phyloP scores from a whole-genome alignment of 2,888 invertebrate species.

The Cryptocheilus praepositus region DNA sequence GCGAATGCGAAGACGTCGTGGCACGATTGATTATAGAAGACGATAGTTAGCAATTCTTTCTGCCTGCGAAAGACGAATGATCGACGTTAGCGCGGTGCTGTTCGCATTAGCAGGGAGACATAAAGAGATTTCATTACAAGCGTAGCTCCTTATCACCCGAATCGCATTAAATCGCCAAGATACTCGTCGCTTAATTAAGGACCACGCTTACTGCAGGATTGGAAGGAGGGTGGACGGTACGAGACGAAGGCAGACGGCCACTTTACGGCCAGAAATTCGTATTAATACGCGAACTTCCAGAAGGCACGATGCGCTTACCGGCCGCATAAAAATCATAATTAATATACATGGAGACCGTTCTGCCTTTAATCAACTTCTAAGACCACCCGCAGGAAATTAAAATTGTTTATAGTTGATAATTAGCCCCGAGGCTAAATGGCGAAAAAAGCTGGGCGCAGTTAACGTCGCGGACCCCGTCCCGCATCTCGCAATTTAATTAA shows the following conservation, averaged over 20 bases:
- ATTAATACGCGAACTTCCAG: constrained; percentile 67
- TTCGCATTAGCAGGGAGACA: no score
- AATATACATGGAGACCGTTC: constrained; percentile 58
- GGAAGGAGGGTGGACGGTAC: constrained; percentile 17
- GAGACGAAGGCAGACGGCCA: constrained; percentile 12
- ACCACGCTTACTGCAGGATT: constrained; percentile 40
- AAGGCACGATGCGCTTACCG: constrained; percentile 36
- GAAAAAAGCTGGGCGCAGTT: constrained; percentile 25
- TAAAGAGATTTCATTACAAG: no score
- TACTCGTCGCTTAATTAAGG: constrained; percentile 57
- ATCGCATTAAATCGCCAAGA: constrained; percentile 21
- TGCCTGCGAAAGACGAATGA: no score
- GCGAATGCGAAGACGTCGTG: no score
- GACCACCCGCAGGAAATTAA: constrained; percentile 59
- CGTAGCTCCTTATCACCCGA: not conserved
- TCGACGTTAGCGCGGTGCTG: no score
- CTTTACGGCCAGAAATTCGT: constrained; percentile 64
- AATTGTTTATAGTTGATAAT: constrained; percentile 65
- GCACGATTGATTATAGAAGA: no score
- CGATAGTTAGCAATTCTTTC: no score
- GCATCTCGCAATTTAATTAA: constrained; percentile 48
- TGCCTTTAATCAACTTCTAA: constrained; percentile 61
- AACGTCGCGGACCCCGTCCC: constrained; percentile 22
- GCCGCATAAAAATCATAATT: constrained; percentile 62
- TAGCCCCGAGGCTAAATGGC: constrained; percentile 42